Base-by-base conservation (phyloP, 2,113 vertebrate genomes). In the Mellivora capensis region DNA sequence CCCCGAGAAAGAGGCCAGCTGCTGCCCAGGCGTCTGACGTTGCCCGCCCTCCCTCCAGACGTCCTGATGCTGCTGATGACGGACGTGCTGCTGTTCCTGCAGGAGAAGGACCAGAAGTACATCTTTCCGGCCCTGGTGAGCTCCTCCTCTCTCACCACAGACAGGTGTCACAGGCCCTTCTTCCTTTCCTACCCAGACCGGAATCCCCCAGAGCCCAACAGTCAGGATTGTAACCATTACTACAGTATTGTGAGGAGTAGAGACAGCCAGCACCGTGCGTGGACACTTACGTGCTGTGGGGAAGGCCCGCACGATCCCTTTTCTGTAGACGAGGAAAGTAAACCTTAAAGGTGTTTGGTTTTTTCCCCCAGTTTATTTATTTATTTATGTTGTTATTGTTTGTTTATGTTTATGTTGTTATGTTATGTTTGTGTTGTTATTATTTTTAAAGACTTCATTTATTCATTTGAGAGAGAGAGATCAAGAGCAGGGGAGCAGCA, bases 31-130 rank as follows among this genome's bases (percentile, higher is more conserved):
- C 42, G 37, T 71, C 25, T 23, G 10, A 14, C 7, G 42, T 77
- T 64, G 29, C 80, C 61, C 29, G 0, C 31, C 5, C 25, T 61
- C 37, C 18, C 11, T 6, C 3, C 98, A 99, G 99, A 99, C 79
- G 98, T 99, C 23, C 99, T 99, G 94, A 99, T 99, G 97, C 97
- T 99, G 94, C 97, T 99, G 98, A 99, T 99, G 99, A 99, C 99
- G 0, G 99, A 99, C 71, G 99, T 99, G 97, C 98, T 99, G 13
- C 99, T 99, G 83, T 99, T 99, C 97, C 99, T 99, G 79, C 99
- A 99, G 98, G 99, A 99, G 98, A 99, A 99, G 98, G 99, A 99
- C 98, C 99, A 99, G 98, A 99, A 99, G 91, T 99, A 99, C 97
- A 99, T 99, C 94, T 99, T 99, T 93, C 99, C 99, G 54, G 98